Base-by-base conservation (phyloP, 1,140 invertebrate species). In the Drosophila varians region DNA sequence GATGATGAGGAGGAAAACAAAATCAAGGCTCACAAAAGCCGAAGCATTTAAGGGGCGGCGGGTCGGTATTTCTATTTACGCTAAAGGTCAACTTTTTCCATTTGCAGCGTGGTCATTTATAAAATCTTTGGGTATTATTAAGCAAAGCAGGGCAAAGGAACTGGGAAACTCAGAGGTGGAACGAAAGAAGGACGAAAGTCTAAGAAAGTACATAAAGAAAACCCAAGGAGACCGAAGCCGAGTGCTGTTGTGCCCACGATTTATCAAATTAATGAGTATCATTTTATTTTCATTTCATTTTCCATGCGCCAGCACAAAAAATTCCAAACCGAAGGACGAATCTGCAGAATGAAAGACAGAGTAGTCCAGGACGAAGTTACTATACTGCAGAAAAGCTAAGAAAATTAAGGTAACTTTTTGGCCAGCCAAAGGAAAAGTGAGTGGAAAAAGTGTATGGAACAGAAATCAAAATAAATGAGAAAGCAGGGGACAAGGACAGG, bases 191-290 rank as follows among this genome's bases (percentile, higher is more conserved):
- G 34, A 19, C 21, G 19, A 14, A 16, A 38, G 62, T 66, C 61
- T 21, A 42, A 48, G 54, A 45, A 53, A 64, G 55, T 60, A 73
- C 25, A 49, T 54, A 73, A 46, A 49, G 46, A 54, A 47, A 74
- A 45, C 16, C 40, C 58, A 74, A 75, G 54, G 62, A 75, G 45
- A 48, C 62, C 64, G 31, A 65, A 58, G 28, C 61, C 51, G 51
- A 65, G 61, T 74, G 34, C 18, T 58, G 66, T 43, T 75, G 61
- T 80, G 72, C 40, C 77, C 65, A 80, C 82, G 82, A 87, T 87
- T 87, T 87, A 87, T 87, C 83, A 87, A 87, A 87, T 87, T 87
- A 87, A 87, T 87, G 82, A 87, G 82, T 87, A 87, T 87, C 82
- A 87, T 87, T 87, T 76, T 87, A 87, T 87, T 87, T 87, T 87